Conservation (phyloP, 2,888 invertebrate species). For the Amphipyra tragopoginis region DNA sequence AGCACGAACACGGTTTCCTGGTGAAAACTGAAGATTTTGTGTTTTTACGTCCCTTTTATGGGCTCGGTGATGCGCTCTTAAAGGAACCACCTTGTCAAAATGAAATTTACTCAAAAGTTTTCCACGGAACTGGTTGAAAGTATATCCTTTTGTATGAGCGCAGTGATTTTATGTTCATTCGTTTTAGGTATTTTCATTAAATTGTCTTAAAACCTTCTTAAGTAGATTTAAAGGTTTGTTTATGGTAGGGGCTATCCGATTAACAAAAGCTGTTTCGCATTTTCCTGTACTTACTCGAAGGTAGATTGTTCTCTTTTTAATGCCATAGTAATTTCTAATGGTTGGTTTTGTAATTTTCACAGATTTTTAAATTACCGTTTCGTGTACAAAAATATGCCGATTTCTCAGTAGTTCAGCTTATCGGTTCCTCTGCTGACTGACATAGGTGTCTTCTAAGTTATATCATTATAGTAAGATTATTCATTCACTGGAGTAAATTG, state of each 20-base stretch:
- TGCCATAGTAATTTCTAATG: too few relatives aligned
- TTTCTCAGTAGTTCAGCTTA: too few relatives aligned
- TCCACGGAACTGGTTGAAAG: slow-evolving; percentile 14
- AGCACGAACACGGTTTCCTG: slow-evolving; percentile 25
- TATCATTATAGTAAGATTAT: too few relatives aligned
- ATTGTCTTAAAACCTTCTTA: slow-evolving; percentile 13
- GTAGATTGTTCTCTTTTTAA: too few relatives aligned
- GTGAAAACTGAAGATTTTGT: slow-evolving; percentile 38
- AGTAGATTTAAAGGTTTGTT: slow-evolving; percentile 30
- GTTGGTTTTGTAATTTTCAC: too few relatives aligned
- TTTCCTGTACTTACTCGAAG: too few relatives aligned
- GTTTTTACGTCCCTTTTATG: slow-evolving; percentile 52
- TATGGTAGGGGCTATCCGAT: slow-evolving; percentile 11
- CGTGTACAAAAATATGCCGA: too few relatives aligned
- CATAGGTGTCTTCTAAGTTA: too few relatives aligned
- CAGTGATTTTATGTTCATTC: slow-evolving; percentile 19
- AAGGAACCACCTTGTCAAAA: slow-evolving; percentile 41
- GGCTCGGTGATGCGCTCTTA: slow-evolving; percentile 32
- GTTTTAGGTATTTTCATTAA: slow-evolving; percentile 19
- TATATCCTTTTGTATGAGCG: background rate
- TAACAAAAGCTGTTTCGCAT: too few relatives aligned
- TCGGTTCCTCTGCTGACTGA: too few relatives aligned
- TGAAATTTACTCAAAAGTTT: slow-evolving; percentile 30
- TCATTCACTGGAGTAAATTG: too few relatives aligned
- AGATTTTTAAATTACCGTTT: too few relatives aligned